Base-by-base conservation (phyloP, 1,140 invertebrate genomes). In the Drosophila burlai region DNA sequence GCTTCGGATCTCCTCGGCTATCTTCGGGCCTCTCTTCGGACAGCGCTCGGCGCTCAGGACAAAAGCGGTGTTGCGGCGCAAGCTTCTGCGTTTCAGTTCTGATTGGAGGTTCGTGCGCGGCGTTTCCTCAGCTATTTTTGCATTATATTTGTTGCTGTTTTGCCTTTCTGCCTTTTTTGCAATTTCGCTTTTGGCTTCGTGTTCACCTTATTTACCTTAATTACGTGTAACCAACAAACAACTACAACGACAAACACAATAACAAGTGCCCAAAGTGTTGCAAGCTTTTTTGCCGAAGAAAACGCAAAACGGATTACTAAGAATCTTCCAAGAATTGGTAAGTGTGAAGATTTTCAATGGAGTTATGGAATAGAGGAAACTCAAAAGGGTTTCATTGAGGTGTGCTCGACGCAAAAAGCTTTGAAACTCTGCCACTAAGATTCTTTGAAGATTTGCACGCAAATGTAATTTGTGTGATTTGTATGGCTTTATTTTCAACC, bases 21-120 rank as follows among this genome's bases (percentile, higher is more conserved):
- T 57, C 67, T 62, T 76, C 46, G 57, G 45, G 65, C 29, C 54
- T 49, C 65, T 49, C 63, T 45, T 16, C 61, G 42, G 52, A 49
- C 71, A 55, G 42, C 62, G 57, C 66, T 64, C 64, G 66, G 80
- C 60, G 82, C 86, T 87, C 84, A 89, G 84, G 84, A 89, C 84
- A 89, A 89, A 80, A 84, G 31, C 42, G 40, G 67, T 68, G 52
- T 55, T 55, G 81, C 69, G 77, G 84, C 54, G 54, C 54, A 55
- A 38, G 54, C 81, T 67, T 81, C 78, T 73, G 85, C 81, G 85
- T 82, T 90, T 90, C 85, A 90, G 86, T 90, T 90, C 85, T 90
- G 85, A 90, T 90, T 90, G 85, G 85, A 90, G 85, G 68, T 90
- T 90, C 86, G 86, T 90, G 82, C 86, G 86, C 85, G 85, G 82